A percentile compares a stretch with the other conserved stretches of the same genome.
Conservation (phyloP, 2,888 invertebrate species). For the Gnatocerus cornutus region DNA sequence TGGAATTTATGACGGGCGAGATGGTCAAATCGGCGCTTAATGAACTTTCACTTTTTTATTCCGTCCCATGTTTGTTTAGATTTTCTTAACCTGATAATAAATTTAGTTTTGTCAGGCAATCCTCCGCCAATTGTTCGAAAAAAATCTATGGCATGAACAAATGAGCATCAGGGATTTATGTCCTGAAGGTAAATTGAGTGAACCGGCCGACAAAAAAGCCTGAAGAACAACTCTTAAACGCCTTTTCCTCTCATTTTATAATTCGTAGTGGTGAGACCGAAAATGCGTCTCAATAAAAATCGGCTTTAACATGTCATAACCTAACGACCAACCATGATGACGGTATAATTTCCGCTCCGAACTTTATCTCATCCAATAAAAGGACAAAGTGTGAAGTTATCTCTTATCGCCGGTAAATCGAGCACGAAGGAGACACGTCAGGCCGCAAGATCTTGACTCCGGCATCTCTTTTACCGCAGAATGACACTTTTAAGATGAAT, state of each 20-base stretch:
- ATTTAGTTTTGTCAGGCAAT: slow-evolving; percentile 2
- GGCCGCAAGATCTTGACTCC: slow-evolving; percentile 10
- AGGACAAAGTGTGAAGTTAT: slow-evolving; percentile 20
- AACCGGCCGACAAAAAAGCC: too few relatives aligned
- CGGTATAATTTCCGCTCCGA: slow-evolving; percentile 12
- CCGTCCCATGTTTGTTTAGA: too few relatives aligned
- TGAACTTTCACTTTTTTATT: not conserved
- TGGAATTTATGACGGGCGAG: slow-evolving; percentile 12
- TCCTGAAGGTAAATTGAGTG: not conserved
- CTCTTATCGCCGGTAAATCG: slow-evolving; percentile 17
- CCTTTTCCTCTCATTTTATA: too few relatives aligned
- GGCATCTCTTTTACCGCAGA: slow-evolving; percentile 4
- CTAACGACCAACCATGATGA: slow-evolving; percentile 3
- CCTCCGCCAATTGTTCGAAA: not conserved
- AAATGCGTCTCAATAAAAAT: slow-evolving; percentile 1
- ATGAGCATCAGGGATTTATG: not conserved
- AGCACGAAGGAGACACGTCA: slow-evolving; percentile 15
- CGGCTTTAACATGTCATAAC: slow-evolving; percentile 4
- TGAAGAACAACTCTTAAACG: too few relatives aligned
- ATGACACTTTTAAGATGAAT: slow-evolving; percentile 21
- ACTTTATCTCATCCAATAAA: slow-evolving; percentile 11
- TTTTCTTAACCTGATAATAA: not conserved
- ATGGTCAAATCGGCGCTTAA: not conserved
- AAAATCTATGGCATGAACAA: not conserved
- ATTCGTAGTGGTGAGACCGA: too few relatives aligned